Evolutionary conservation across 2,888 invertebrate genomes (phyloP), one percentile per base, ranked within the genome.

Genomic region (Andrena marginata): DNA sequence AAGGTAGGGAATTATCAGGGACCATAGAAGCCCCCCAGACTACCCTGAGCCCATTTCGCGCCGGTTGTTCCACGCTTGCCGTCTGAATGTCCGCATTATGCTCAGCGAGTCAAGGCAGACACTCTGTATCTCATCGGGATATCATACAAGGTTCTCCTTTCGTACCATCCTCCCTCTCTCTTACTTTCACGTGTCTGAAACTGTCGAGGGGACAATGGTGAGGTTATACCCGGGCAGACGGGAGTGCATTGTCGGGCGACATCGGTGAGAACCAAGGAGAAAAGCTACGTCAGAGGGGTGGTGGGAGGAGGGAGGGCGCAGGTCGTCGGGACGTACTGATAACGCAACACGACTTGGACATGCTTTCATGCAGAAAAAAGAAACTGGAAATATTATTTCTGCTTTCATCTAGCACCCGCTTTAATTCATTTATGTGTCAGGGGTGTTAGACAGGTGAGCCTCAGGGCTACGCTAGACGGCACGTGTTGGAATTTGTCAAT

Each of bases 191-290:
- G 72, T 64, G 70, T 76, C 56, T 77, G 73, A 80, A 84, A 84
- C 70, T 76, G 75, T 83, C 83, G 60, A 31, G 23, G 79, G 79
- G 71, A 84, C 84, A 84, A 84, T 84, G 79, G 75, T 72, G 75
- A 72, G 82, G 83, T 84, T 84, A 72, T 84, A 76, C 59, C 65
- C 79, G 69, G 69, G 79, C 83, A 75, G 79, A 81, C 78, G 77
- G 60, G 69, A 64, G 54, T 62, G 75, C 79, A 84, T 84, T 84
- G 84, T 84, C 71, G 54, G 48, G 60, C 73, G 79, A 76, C 75
- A 72, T 75, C 64, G 75, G 83, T 75, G 80, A 71, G 82, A 80
- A 80, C 59, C 81, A 73, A 80, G 80, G 80, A 74, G 80, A 80
- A 70, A 79, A 81, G 80, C 79, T 74, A 56, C 80, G 80, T 82